Evolutionary conservation across 2,888 invertebrate species (phyloP).

Genomic region (Tipula confusa): DNA sequence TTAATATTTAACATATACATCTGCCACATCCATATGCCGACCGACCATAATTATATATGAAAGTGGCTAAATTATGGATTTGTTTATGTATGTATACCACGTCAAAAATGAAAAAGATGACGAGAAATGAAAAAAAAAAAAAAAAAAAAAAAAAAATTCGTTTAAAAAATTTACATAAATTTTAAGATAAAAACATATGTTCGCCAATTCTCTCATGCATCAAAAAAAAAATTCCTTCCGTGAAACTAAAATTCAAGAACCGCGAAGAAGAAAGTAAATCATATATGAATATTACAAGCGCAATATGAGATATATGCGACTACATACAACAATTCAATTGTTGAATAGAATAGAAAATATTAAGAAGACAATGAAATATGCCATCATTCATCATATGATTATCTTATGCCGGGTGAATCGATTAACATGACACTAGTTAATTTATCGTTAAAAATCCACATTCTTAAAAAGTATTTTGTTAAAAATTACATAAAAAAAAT

Average conservation of each 20-base stretch:
- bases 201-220: not conserved
- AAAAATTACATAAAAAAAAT: too few species aligned
- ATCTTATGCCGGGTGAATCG: too few species aligned
- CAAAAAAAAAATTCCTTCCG: not conserved
- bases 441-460: too few species aligned
- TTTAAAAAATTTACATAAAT: not conserved
- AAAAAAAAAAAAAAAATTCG: too few species aligned
- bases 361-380: not conserved
- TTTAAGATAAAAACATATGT: not conserved
- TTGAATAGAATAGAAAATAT: not conserved
- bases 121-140: not conserved
- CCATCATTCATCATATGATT: not conserved
- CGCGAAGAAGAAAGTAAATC: constrained; percentile 3
- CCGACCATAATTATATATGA: not conserved
- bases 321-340: not conserved
- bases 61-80: not conserved
- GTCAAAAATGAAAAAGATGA: not conserved
- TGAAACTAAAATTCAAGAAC: not conserved
- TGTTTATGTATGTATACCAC: not conserved
- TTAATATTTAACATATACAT: not conserved
- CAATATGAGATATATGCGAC: not conserved
- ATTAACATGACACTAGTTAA: too few species aligned
- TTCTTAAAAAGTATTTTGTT: too few species aligned
- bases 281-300: not conserved
- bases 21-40: not conserved